phyloP scores from a whole-genome alignment of 2,888 invertebrate genomes.

The Cetonia aurata region DNA sequence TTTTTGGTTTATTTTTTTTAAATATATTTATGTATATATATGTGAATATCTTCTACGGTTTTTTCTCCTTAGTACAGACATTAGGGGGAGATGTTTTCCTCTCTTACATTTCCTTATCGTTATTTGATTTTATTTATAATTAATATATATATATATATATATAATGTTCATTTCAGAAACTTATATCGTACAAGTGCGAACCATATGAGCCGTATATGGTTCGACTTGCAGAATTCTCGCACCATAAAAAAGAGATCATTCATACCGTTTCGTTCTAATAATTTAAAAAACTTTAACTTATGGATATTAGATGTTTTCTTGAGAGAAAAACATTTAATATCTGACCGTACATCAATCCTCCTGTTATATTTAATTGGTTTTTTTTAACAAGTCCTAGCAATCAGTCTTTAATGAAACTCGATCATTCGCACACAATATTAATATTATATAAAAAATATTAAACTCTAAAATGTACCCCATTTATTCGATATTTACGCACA shows the following conservation, averaged over 20 bases:
- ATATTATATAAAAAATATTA: conserved; percentile 62
- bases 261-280: conserved; percentile 40
- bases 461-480: conserved; percentile 51
- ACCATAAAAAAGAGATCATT: conserved; percentile 25
- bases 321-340: conserved; percentile 32
- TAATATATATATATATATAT: neutral
- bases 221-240: conserved; percentile 22
- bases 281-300: conserved; percentile 2
- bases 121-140: no score
- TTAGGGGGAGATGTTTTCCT: conserved; percentile 24
- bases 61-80: neutral
- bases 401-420: conserved; percentile 62
- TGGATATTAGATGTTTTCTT: conserved; percentile 7
- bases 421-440: conserved; percentile 50
- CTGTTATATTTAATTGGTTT: conserved; percentile 11
- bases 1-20: no score
- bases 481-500: conserved; percentile 38
- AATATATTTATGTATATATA: neutral
- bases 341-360: conserved; percentile 7
- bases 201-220: conserved; percentile 44
- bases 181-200: conserved; percentile 28
- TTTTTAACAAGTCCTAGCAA: conserved; percentile 59
- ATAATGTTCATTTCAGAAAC: neutral
- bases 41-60: conserved; percentile 20
- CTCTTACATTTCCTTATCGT: neutral